phyloP scores from a whole-genome alignment of 2,888 invertebrate genomes.

The Clitarchus hookeri region DNA sequence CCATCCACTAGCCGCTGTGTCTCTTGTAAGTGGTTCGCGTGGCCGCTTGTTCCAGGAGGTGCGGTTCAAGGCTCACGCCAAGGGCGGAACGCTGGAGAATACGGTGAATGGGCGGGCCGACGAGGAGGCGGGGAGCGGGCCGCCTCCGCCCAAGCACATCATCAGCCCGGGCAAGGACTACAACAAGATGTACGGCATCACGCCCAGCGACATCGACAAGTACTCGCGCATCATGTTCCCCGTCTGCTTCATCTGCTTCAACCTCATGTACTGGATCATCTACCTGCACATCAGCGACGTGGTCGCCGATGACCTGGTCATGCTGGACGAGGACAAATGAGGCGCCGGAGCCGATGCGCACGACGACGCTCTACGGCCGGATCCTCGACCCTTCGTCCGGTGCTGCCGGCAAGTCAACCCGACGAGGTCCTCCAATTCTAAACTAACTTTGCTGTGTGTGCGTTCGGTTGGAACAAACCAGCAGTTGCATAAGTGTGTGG shows the following conservation, averaged over 20 bases:
- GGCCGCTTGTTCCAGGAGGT: conserved; percentile 77
- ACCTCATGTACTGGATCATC: conserved; percentile 98
- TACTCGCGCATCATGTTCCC: conserved; percentile 98
- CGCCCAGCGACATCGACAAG: conserved; percentile 98
- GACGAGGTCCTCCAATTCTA: neutral
- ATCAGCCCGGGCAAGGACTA: conserved; percentile 84
- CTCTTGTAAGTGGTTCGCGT: conserved; percentile 57
- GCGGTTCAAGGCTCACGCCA: conserved; percentile 92
- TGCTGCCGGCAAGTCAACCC: too few species aligned
- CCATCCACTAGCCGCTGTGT: conserved; percentile 47
- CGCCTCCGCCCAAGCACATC: conserved; percentile 67
- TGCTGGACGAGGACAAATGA: conserved; percentile 70
- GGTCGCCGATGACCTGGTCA: conserved; percentile 90
- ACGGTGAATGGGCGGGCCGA: conserved; percentile 81
- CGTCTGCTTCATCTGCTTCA: conserved; percentile 97
- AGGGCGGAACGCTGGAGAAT: conserved; percentile 89
- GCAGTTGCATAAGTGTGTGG: neutral
- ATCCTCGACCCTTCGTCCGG: too few species aligned
- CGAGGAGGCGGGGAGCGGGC: conserved; percentile 65
- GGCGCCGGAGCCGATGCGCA: neutral
- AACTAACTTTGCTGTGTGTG: neutral
- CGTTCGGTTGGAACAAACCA: neutral
- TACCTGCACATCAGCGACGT: conserved; percentile 95
- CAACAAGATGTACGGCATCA: conserved; percentile 86
- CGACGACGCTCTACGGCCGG: too few species aligned